Conservation (phyloP, 2,797 vertebrate species). For the Prunella strophiata region DNA sequence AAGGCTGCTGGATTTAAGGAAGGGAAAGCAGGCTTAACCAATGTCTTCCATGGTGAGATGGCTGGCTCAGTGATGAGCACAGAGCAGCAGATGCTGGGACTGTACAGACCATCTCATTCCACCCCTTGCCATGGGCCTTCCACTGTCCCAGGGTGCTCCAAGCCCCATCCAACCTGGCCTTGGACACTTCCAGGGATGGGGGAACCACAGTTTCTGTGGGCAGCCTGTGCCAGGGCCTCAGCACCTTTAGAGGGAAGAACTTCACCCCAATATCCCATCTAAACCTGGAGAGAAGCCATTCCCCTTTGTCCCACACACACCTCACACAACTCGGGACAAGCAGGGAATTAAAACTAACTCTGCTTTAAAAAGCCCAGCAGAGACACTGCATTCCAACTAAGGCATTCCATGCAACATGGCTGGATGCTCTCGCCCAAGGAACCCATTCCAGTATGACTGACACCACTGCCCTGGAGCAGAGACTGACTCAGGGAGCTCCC, state of each 20-base stretch:
- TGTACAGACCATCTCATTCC: no score
- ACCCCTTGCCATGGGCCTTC: background rate
- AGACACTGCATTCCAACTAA: background rate
- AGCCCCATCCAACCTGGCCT: background rate
- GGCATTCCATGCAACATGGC: background rate
- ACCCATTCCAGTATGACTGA: background rate
- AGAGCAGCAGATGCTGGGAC: background rate
- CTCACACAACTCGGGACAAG: background rate
- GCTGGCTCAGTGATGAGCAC: background rate
- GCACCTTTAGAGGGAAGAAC: background rate
- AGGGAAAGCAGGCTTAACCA: background rate
- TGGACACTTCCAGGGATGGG: background rate
- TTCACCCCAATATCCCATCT: background rate
- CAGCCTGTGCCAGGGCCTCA: background rate
- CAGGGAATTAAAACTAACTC: background rate
- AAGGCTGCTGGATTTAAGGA: background rate
- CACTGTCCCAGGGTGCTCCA: rapidly evolving
- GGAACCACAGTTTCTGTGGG: background rate
- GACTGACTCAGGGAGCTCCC: rapidly evolving
- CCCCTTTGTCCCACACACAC: background rate
- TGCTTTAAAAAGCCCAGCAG: no score
- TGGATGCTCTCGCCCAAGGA: background rate
- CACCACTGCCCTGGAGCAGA: background rate
- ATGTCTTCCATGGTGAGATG: background rate
- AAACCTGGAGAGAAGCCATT: background rate